Evolutionary conservation across 2,888 invertebrate species (phyloP).

Genomic region (Oasisia sp.): DNA sequence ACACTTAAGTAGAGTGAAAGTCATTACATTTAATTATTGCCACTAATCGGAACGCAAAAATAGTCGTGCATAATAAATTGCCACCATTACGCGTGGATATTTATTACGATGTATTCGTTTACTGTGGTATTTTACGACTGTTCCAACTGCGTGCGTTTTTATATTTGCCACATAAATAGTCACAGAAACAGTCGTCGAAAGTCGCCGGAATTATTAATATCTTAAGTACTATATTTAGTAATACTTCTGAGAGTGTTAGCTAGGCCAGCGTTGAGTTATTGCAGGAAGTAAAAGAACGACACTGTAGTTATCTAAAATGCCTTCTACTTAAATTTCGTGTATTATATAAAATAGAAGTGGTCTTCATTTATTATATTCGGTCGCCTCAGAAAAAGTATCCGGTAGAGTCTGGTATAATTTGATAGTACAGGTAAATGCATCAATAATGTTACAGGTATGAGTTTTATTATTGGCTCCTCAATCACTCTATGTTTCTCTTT

Average conservation of each 20-base stretch:
- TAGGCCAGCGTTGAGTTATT: background rate
- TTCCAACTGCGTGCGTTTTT: background rate
- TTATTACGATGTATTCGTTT: background rate
- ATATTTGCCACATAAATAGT: background rate
- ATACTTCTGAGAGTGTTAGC: background rate
- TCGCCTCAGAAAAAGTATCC: too few species aligned
- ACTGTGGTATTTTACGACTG: background rate
- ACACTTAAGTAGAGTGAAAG: background rate
- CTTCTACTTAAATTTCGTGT: too few species aligned
- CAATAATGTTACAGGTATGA: too few species aligned
- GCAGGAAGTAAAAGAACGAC: background rate
- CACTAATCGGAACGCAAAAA: background rate
- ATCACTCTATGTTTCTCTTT: too few species aligned
- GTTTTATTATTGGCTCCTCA: too few species aligned
- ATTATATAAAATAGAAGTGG: too few species aligned
- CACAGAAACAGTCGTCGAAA: background rate
- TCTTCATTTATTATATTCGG: too few species aligned
- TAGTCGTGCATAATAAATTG: background rate
- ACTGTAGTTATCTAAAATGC: background rate
- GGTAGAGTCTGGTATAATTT: too few species aligned
- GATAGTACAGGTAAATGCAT: too few species aligned
- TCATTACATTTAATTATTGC: background rate
- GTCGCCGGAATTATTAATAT: background rate
- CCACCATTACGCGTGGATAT: background rate
- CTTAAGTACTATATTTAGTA: background rate